These are phyloP conservation scores for human (Homo sapiens) DNA, from an alignment of 2,113 vertebrate species.

Conservation along the genomic window GRCh38 chr2:1909501-1910000, in stretches of 20 bases:
- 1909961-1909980: background rate
- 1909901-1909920: background rate
- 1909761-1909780: background rate
- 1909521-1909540: accelerated
- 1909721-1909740: background rate
- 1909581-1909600: background rate
- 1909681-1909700: background rate
- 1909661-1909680: background rate
- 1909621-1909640: accelerated
- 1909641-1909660: no score
- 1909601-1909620: no score
- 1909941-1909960: background rate
- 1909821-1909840: background rate
- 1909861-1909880: accelerated
- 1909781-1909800: background rate
- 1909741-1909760: background rate
- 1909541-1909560: accelerated
- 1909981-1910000: background rate
- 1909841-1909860: background rate
- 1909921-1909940: background rate
- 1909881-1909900: background rate
- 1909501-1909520: accelerated
- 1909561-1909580: accelerated
- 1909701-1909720: background rate
- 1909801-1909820: background rate